Percentiles rank a stretch among this genome's conserved stretches.
Evolutionary conservation across 2,888 invertebrate species (phyloP).

Genomic region (Cybosia mesomella): DNA sequence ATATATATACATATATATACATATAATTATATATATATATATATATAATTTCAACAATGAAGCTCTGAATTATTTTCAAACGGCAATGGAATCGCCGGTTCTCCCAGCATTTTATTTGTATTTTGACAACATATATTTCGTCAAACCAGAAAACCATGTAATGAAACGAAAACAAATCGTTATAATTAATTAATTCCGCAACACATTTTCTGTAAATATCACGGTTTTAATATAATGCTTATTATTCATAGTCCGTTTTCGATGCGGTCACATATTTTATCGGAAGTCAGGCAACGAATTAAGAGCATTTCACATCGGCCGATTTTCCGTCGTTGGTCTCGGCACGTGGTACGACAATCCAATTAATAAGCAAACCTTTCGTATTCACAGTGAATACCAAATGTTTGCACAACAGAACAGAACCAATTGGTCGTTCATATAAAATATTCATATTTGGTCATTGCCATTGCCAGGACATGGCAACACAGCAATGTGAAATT

Average conservation of each 20-base stretch:
- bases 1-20: no score
- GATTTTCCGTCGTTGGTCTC: slow-evolving; percentile 68
- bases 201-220: slow-evolving; percentile 10
- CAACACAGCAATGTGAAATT: slow-evolving; percentile 41
- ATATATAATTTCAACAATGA: no score
- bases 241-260: slow-evolving; percentile 67
- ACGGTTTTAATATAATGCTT: slow-evolving; percentile 64
- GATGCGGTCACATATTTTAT: slow-evolving; percentile 71
- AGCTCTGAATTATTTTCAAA: no score
- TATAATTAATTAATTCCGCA: neutral
- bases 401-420: slow-evolving; percentile 71
- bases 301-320: slow-evolving; percentile 78
- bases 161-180: slow-evolving; percentile 10
- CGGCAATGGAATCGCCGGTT: no score
- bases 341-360: slow-evolving; percentile 76
- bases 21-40: no score
- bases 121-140: neutral
- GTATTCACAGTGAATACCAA: slow-evolving; percentile 81
- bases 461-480: slow-evolving; percentile 69
- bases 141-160: neutral
- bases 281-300: slow-evolving; percentile 69
- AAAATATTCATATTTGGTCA: slow-evolving; percentile 81
- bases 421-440: slow-evolving; percentile 75
- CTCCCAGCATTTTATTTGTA: no score
- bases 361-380: slow-evolving; percentile 84